Evolutionary conservation across 2,113 vertebrate genomes (phyloP).

Genomic region (Rhinopomastus cyanomelas): DNA sequence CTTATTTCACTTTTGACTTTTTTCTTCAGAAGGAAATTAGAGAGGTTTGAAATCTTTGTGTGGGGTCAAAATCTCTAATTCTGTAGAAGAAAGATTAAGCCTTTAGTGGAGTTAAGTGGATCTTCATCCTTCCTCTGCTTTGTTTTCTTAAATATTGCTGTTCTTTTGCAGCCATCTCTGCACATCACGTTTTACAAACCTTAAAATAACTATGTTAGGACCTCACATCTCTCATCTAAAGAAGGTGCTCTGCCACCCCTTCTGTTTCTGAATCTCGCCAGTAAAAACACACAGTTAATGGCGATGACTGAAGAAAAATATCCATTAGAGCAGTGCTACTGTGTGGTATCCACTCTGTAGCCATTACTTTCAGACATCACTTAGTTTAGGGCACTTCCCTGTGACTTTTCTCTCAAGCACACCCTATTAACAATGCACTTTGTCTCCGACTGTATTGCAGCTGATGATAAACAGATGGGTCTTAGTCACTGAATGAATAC

Average conservation of each 20-base stretch:
- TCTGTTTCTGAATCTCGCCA: not conserved
- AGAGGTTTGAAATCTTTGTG: not conserved
- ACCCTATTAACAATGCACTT: constrained; percentile 53
- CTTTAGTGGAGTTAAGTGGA: not conserved
- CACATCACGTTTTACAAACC: not conserved
- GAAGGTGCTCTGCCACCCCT: not conserved
- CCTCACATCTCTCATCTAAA: not conserved
- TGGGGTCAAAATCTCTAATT: not conserved
- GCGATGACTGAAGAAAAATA: constrained; percentile 10
- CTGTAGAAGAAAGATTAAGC: not conserved
- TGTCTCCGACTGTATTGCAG: constrained; percentile 20
- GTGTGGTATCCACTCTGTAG: not conserved
- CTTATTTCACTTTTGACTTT: no score
- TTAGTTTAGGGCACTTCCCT: constrained; percentile 31
- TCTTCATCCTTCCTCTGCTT: not conserved
- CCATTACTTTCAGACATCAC: constrained; percentile 33
- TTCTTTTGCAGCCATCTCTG: not conserved
- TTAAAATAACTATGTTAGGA: not conserved
- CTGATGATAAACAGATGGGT: constrained; percentile 63
- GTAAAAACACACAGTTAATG: not conserved
- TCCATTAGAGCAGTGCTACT: not conserved
- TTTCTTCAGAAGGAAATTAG: no score
- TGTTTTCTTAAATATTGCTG: not conserved
- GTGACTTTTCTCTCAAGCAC: constrained; percentile 10
- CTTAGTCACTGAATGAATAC: constrained; percentile 15